These are phyloP conservation scores for Dicrurus megarhynchus DNA, from an alignment of 2,113 vertebrate genomes.

Conservation along the genomic window DNA sequence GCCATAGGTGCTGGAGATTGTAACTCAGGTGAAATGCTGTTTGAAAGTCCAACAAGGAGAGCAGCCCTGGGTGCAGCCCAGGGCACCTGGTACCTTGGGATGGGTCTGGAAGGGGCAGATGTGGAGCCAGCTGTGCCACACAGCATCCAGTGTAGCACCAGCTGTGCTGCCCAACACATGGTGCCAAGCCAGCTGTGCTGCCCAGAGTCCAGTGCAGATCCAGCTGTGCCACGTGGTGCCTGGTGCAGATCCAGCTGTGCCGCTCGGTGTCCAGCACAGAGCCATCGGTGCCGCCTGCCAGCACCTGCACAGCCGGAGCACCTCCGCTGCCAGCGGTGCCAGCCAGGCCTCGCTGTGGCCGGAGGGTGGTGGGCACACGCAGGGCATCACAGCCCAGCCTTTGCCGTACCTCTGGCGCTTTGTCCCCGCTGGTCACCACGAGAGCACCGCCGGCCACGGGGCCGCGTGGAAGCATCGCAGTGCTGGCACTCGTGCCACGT, in stretches of 20 bases:
- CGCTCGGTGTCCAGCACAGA: rapidly evolving
- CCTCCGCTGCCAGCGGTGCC: neutral
- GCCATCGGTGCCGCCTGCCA: neutral
- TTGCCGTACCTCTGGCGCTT: rapidly evolving
- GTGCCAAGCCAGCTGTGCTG: neutral
- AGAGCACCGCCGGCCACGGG: too few relatives aligned
- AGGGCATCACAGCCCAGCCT: neutral
- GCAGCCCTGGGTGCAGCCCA: too few relatives aligned
- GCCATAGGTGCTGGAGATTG: neutral
- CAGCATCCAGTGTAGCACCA: neutral
- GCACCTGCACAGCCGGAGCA: neutral
- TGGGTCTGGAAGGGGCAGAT: neutral
- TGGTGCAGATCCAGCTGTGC: neutral
- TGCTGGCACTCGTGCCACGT: rapidly evolving
- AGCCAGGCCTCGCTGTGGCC: rapidly evolving
- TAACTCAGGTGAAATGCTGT: neutral
- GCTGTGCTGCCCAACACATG: neutral
- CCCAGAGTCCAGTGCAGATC: rapidly evolving
- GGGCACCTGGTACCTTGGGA: neutral
- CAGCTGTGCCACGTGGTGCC: neutral
- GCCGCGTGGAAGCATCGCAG: too few relatives aligned
- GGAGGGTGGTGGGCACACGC: neutral
- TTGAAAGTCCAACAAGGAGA: neutral
- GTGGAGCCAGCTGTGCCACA: neutral
- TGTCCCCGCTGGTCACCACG: rapidly evolving